Evolutionary conservation across 2,797 vertebrate species (phyloP), one percentile per base, ranked within the genome.

Genomic region (Chelon labrosus): DNA sequence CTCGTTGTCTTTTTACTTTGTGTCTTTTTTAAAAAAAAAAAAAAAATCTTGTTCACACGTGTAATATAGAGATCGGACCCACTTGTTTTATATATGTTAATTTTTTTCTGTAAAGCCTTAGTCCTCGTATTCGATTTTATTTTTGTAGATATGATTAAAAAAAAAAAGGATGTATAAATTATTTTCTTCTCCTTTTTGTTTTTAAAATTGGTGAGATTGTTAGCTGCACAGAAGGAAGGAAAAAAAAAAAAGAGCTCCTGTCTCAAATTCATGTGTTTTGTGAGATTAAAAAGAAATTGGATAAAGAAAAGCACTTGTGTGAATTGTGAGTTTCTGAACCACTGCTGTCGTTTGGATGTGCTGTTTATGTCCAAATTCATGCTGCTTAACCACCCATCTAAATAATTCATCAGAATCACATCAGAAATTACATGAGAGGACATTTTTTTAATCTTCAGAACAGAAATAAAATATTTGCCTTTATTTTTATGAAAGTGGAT

Each of bases 131-230:
- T 93, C 90, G 77, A 91, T 94, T 95, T 95, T 92, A 93, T 95
- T 94, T 95, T 95, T 95, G 94, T 95, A 95, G 94, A 94, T 94
- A 94, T 79, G 82, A 90, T 86, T 72, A 57, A 72, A 84, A 82
- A 63, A 63, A 75, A 84, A 85, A 91, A 85, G 74, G 84, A 91
- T 89, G 88, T 93, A 93, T 95, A 95, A 94, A 94, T 95, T 95
- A 94, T 94, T 94, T 94, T 92, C 71, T 88, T 90, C 87, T 88
- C 86, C 85, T 84, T 84, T 85, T 84, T 85, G 90, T 93, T 93
- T 91, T 88, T 88, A 88, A 90, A 87, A 88, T 88, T 62, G 91
- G 85, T 81, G 89, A 91, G 86, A 90, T 89, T 87, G 89, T 89
- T 94, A 92, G 93, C 88, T 83, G 92, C 92, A 94, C 93, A 91